Evolutionary conservation across 2,888 invertebrate species (phyloP).

Genomic region (Phlogophora meticulosa): DNA sequence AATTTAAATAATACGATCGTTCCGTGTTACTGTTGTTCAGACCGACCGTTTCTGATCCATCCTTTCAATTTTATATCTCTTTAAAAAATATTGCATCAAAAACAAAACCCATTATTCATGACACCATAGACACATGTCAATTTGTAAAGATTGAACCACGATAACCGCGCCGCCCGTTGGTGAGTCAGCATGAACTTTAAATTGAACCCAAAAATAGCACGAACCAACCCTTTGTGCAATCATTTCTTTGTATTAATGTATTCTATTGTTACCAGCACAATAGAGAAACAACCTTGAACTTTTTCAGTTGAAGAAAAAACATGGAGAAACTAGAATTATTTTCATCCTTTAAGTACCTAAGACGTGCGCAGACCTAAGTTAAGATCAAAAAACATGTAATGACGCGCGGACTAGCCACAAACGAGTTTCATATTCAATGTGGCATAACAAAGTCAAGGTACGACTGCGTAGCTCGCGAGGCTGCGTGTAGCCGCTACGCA

Average conservation of each 20-base stretch:
- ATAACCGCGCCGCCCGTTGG: background rate
- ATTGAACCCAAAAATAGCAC: slow-evolving; percentile 32
- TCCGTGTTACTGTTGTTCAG: no score
- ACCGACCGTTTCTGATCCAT: no score
- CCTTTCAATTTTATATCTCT: background rate
- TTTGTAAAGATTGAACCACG: background rate
- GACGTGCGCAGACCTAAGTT: background rate
- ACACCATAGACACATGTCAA: slow-evolving; percentile 30
- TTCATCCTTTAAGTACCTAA: background rate
- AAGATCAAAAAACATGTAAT: no score
- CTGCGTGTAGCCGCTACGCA: background rate
- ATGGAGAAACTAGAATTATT: background rate
- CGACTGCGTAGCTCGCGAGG: background rate
- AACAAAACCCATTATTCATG: slow-evolving; percentile 4
- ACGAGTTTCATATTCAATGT: background rate
- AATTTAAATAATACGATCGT: no score
- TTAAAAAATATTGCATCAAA: background rate
- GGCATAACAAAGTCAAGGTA: background rate
- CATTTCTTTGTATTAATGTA: slow-evolving; percentile 36
- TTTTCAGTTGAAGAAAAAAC: slow-evolving; percentile 20
- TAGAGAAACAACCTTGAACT: slow-evolving; percentile 32
- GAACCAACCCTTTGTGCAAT: slow-evolving; percentile 18
- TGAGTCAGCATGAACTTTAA: slow-evolving; percentile 37
- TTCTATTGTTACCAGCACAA: slow-evolving; percentile 51
- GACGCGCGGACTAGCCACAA: no score